phyloP scores from a whole-genome alignment of 2,888 invertebrate species.

The Psococerastis gibbosa region DNA sequence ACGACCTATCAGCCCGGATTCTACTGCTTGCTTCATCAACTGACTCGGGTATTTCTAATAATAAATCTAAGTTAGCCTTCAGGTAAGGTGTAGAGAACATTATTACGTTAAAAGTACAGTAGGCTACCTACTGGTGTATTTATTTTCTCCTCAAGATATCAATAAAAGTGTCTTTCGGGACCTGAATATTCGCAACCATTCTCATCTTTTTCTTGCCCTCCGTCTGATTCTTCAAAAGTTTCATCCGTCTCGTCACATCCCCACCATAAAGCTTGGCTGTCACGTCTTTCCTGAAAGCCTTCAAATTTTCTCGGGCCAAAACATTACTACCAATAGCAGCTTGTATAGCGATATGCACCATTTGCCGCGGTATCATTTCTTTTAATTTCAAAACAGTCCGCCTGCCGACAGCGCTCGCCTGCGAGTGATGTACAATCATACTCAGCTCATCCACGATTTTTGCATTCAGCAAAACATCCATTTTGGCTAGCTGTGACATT shows the following conservation, averaged over 20 bases:
- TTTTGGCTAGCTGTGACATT: conserved; percentile 55
- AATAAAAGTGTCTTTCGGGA: conserved; percentile 88
- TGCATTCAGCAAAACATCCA: conserved; percentile 64
- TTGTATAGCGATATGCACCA: conserved; percentile 73
- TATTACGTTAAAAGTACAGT: too few relatives aligned
- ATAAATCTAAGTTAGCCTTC: too few relatives aligned
- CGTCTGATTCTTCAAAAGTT: conserved; percentile 71
- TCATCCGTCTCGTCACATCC: conserved; percentile 74
- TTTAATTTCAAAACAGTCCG: conserved; percentile 53
- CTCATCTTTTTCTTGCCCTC: conserved; percentile 91
- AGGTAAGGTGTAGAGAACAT: too few relatives aligned
- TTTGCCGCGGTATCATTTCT: conserved; percentile 74
- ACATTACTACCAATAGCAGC: conserved; percentile 61
- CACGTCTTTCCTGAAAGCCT: conserved; percentile 80
- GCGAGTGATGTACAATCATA: conserved; percentile 54
- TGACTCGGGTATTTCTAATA: too few relatives aligned
- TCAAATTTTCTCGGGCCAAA: conserved; percentile 66
- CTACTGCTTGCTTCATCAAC: too few relatives aligned
- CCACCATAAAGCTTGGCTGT: conserved; percentile 89
- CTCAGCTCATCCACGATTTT: conserved; percentile 64
- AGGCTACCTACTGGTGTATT: too few relatives aligned
- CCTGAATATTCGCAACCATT: conserved; percentile 72
- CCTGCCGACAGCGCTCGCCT: conserved; percentile 42
- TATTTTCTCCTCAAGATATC: conserved; percentile 43
- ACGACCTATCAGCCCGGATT: too few relatives aligned